Evolutionary conservation across 2,797 vertebrate species (phyloP).

Genomic region (Cyprinodon diabolis): DNA sequence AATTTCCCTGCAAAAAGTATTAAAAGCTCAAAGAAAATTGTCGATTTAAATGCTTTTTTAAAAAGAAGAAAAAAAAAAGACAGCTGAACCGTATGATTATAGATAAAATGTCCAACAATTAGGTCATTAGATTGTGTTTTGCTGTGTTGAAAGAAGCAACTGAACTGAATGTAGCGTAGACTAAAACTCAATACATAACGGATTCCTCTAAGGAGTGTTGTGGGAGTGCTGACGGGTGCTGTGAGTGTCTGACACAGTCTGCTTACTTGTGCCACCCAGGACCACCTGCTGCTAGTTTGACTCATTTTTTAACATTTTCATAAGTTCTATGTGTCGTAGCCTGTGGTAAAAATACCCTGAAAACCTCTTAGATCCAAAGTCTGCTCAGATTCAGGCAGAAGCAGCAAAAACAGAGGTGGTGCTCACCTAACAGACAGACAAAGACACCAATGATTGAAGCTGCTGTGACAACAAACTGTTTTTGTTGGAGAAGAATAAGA

Average conservation of each 20-base stretch:
- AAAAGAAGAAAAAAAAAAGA: no score
- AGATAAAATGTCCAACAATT: background rate
- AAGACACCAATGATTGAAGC: background rate
- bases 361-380: background rate
- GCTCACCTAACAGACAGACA: background rate
- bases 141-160: background rate
- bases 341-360: slow-evolving; percentile 1
- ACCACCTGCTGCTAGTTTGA: slow-evolving; percentile 4
- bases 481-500: background rate
- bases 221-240: background rate
- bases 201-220: background rate
- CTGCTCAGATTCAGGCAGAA: background rate
- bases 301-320: background rate
- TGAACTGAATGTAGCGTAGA: background rate
- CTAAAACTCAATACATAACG: background rate
- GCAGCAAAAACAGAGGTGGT: background rate
- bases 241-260: background rate
- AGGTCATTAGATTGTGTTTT: background rate
- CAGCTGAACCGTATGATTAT: background rate
- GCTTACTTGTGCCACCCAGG: background rate
- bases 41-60: no score
- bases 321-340: background rate
- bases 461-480: background rate
- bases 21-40: no score
- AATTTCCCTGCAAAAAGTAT: no score